Conservation (phyloP, 2,113 vertebrate genomes). For the Collichthys lucidus region DNA sequence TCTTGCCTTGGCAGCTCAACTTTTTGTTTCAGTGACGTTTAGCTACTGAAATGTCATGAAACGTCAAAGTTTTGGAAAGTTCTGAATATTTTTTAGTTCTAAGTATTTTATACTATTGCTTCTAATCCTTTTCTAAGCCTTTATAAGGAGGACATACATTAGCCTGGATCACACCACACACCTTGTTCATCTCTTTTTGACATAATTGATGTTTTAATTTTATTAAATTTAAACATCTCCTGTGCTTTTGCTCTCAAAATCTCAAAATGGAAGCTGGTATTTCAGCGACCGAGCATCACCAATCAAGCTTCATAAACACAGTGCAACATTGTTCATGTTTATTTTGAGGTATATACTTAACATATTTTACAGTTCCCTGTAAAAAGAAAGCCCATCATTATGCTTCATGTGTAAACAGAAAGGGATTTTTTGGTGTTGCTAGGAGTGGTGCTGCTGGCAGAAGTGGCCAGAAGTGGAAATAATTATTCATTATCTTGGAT, state of each 20-base stretch:
- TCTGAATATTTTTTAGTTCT: slow-evolving; percentile 2
- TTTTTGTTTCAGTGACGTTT: slow-evolving; percentile 43
- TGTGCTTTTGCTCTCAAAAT: background rate
- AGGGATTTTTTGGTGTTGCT: slow-evolving; percentile 56
- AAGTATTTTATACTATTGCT: background rate
- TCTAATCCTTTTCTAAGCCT: slow-evolving; percentile 20
- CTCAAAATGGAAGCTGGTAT: slow-evolving; percentile 43
- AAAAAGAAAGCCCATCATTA: slow-evolving; percentile 70
- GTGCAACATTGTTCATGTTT: slow-evolving; percentile 64
- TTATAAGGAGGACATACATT: background rate
- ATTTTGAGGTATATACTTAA: slow-evolving; percentile 67
- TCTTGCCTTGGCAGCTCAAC: slow-evolving; percentile 20
- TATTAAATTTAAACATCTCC: background rate
- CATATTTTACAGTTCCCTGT: slow-evolving; percentile 63
- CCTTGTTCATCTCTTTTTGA: slow-evolving; percentile 1
- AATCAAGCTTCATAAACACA: slow-evolving; percentile 56
- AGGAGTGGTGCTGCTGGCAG: slow-evolving; percentile 41
- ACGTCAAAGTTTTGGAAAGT: background rate
- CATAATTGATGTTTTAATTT: background rate
- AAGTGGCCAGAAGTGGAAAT: slow-evolving; percentile 51
- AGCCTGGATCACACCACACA: background rate
- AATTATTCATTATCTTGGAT: slow-evolving; percentile 59
- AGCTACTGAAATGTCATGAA: slow-evolving; percentile 13
- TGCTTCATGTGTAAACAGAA: slow-evolving; percentile 56
- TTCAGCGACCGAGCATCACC: slow-evolving; percentile 13